Conservation (phyloP, 2,113 vertebrate genomes). For the Empidonax traillii region DNA sequence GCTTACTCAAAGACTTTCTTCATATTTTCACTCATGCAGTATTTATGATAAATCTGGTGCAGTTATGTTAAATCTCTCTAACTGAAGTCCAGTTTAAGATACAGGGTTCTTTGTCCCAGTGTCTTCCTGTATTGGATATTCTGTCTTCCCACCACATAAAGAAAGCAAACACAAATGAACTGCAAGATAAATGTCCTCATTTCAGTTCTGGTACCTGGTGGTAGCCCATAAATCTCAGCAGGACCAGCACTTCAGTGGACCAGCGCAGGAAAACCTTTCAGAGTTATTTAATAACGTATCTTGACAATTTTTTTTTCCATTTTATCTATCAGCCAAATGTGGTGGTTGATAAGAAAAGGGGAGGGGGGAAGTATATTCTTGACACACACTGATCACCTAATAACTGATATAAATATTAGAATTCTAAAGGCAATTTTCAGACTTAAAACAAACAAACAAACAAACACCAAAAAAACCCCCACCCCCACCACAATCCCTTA, state of each 20-base stretch:
- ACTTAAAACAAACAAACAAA: background rate
- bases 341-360: background rate
- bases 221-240: background rate
- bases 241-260: background rate
- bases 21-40: background rate
- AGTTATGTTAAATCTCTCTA: background rate
- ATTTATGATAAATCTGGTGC: background rate
- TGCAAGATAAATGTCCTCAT: background rate
- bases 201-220: background rate
- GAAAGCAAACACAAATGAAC: background rate
- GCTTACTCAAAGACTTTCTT: background rate
- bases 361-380: background rate
- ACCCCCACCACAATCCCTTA: no score
- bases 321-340: background rate
- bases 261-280: background rate
- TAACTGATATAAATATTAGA: background rate
- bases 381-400: background rate
- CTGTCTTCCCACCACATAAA: background rate
- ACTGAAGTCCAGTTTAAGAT: background rate
- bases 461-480: no score
- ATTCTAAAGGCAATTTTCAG: background rate
- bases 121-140: background rate
- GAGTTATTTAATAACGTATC: background rate
- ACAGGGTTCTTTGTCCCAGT: background rate
- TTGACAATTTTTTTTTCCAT: background rate